Evolutionary conservation across 2,888 invertebrate species (phyloP), one percentile per base, ranked within the genome.

Genomic region (Miltochrista miniata): DNA sequence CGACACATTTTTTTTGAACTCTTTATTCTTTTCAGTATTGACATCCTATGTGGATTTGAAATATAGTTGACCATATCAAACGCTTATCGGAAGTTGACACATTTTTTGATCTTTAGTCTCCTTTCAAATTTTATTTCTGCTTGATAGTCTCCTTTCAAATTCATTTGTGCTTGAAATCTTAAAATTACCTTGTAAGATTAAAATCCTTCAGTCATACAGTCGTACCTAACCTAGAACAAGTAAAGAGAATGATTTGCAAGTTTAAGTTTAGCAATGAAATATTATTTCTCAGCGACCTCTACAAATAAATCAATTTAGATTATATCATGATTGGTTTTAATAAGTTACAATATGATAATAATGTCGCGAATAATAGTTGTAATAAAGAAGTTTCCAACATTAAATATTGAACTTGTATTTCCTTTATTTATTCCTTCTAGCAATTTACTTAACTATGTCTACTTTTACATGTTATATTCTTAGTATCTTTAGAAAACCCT

Each of bases 311-410:
- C 43, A 56, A 59, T 62, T 58, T 66, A 63, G 61, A 66, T 69
- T 60, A 63, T 65, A 73, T 66, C 64, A 40, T 61, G 48, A 65
- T 64, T 53, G 59, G 60, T 64, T 61, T 24, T 24, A 24, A 44
- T 56, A 55, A 51, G 18, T 30, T 51, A 50, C 39, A 42, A 33
- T 33, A 10, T 15, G 4, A 42, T 13, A 11, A 55, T 61, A 51
- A 56, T 56, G 45, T 56, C 61, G 35, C 24, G 13, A 36, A 36
- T 13, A 36, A 9, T 14, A 14, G 18, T 5, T 24, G 18, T 24
- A 24, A 24, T 24, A 24, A 4, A 24, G 18, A 24, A 24, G 18
- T 14, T 36, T 36, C 14, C 14, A 10, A 15, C 13, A 36, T 36
- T 36, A 10, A 36, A 36, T 36, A 36, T 36, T 15, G 10, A 15